Conservation (phyloP, 1,140 invertebrate genomes). For the Rhopalosiphum maidis region DNA sequence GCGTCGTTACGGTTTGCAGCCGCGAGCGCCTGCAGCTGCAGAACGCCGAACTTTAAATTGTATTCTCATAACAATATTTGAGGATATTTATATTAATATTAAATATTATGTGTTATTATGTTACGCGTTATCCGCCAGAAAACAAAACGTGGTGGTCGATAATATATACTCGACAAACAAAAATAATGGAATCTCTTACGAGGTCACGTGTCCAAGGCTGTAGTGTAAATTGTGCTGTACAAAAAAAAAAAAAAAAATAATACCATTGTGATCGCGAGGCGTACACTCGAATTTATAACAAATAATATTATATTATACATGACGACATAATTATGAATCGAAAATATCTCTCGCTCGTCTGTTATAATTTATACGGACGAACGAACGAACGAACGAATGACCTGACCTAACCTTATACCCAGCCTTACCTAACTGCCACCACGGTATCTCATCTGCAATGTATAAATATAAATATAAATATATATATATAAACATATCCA, state of each 20-base stretch:
- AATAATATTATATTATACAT: not conserved
- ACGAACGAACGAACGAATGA: not conserved
- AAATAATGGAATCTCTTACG: constrained; percentile 27
- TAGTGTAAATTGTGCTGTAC: not conserved
- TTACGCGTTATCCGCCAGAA: not conserved
- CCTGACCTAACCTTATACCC: not conserved
- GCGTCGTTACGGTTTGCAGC: not conserved
- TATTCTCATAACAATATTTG: not conserved
- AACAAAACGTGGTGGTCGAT: not conserved
- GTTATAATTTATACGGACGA: not conserved
- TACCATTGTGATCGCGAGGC: not conserved
- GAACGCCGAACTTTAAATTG: not conserved
- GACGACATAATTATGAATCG: too few relatives aligned
- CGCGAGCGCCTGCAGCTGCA: not conserved
- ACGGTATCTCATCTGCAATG: not conserved
- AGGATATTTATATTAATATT: not conserved
- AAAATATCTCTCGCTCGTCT: not conserved
- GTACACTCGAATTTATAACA: not conserved
- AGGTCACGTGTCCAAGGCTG: not conserved
- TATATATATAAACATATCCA: too few relatives aligned
- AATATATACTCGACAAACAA: constrained; percentile 18
- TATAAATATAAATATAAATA: not conserved
- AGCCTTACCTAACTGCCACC: not conserved
- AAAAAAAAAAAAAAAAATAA: not conserved
- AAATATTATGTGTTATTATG: not conserved